Percentiles rank a stretch among this genome's conserved stretches.
phyloP scores from a whole-genome alignment of 2,888 invertebrate species.

The Auanema sp. region DNA sequence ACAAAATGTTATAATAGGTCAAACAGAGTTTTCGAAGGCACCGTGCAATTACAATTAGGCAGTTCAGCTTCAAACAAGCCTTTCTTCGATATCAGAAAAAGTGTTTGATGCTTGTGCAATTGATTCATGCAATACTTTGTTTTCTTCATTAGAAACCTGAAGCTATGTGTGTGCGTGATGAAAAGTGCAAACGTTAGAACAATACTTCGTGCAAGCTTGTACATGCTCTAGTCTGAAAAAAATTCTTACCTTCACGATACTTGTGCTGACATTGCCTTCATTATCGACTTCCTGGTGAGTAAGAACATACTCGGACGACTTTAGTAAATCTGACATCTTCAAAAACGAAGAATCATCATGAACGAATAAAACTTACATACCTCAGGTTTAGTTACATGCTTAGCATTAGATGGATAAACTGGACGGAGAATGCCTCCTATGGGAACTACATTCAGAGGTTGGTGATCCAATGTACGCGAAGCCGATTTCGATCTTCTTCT shows the following conservation, averaged over 20 bases:
- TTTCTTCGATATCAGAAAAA: background rate
- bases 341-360: slow-evolving; percentile 56
- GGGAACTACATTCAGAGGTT: slow-evolving; percentile 51
- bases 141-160: slow-evolving; percentile 2
- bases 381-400: slow-evolving; percentile 70
- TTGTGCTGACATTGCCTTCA: slow-evolving; percentile 89
- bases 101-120: slow-evolving; percentile 1
- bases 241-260: slow-evolving; percentile 78
- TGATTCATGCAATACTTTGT: background rate
- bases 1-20: slow-evolving; percentile 27
- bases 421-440: slow-evolving; percentile 80
- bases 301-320: slow-evolving; percentile 83
- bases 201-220: background rate
- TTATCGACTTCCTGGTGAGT: slow-evolving; percentile 88
- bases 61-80: background rate
- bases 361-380: slow-evolving; percentile 64
- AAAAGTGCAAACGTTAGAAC: background rate
- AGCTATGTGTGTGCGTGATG: background rate
- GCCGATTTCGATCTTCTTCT: slow-evolving; percentile 43
- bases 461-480: slow-evolving; percentile 53
- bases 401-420: slow-evolving; percentile 74
- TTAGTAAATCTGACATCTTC: slow-evolving; percentile 74
- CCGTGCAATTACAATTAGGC: background rate
- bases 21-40: background rate
- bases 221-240: background rate